Evolutionary conservation across 2,113 vertebrate species (phyloP).

Genomic region (Columba livia): DNA sequence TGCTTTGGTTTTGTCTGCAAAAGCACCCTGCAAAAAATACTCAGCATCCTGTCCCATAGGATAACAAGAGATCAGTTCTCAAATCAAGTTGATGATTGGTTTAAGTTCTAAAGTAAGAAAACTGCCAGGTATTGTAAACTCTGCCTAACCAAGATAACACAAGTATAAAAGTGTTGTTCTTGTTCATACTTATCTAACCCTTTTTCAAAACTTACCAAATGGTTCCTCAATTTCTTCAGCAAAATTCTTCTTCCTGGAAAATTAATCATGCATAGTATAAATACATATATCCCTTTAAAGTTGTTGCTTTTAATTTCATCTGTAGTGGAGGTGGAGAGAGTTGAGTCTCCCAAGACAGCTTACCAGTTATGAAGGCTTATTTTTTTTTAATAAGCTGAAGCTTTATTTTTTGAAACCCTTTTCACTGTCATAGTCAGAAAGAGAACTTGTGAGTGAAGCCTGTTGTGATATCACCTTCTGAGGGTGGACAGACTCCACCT

Average conservation of each 20-base stretch:
- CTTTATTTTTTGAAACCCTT: neutral
- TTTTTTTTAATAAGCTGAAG: neutral
- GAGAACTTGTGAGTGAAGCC: neutral
- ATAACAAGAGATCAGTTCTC: neutral
- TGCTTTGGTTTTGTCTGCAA: neutral
- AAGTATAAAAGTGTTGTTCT: neutral
- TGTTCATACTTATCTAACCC: rapidly evolving
- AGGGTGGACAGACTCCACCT: neutral
- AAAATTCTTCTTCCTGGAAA: neutral
- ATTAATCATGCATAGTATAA: neutral
- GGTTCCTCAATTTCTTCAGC: neutral
- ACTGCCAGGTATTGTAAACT: neutral
- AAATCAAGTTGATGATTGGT: rapidly evolving
- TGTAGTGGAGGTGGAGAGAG: neutral
- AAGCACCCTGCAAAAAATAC: neutral
- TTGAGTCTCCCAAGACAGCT: neutral
- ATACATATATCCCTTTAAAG: neutral
- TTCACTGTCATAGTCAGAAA: neutral
- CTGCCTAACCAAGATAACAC: neutral
- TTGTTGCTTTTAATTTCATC: neutral
- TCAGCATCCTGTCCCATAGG: neutral
- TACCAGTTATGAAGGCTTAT: neutral
- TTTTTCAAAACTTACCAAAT: neutral
- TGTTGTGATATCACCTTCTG: neutral
- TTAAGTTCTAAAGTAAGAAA: neutral